These are phyloP conservation scores for Diadema setosum DNA, from an alignment of 35 echinoderm and acorn worm genomes.

Conservation along the genomic window DNA sequence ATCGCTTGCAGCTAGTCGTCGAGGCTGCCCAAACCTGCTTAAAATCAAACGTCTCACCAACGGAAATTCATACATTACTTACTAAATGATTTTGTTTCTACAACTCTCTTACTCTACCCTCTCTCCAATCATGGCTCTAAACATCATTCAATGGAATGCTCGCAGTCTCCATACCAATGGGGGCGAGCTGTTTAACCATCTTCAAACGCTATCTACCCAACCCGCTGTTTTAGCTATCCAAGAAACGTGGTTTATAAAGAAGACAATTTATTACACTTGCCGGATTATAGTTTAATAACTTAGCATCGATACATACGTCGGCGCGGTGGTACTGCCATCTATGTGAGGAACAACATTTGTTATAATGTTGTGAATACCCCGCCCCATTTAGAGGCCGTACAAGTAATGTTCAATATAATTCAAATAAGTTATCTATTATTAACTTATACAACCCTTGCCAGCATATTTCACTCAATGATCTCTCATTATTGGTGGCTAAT, in stretches of 20 bases:
- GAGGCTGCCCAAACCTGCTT: too few relatives aligned
- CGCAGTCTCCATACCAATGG: background rate
- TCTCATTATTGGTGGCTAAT: background rate
- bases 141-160: background rate
- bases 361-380: background rate
- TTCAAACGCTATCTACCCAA: background rate
- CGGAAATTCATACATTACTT: too few relatives aligned
- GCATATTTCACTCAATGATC: background rate
- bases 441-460: background rate
- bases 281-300: background rate
- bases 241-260: background rate
- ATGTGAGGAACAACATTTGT: background rate
- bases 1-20: too few relatives aligned
- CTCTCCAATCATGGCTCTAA: too few relatives aligned
- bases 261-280: background rate
- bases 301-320: background rate
- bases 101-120: too few relatives aligned
- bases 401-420: background rate
- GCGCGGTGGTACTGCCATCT: background rate
- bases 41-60: too few relatives aligned
- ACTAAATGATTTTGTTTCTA: too few relatives aligned
- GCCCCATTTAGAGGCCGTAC: background rate
- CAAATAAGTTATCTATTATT: background rate
- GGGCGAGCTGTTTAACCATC: background rate
- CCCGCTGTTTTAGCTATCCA: background rate